Evolutionary conservation across 2,797 vertebrate genomes (phyloP), one percentile per base, ranked within the genome.

Genomic region (Pipistrellus pygmaeus): DNA sequence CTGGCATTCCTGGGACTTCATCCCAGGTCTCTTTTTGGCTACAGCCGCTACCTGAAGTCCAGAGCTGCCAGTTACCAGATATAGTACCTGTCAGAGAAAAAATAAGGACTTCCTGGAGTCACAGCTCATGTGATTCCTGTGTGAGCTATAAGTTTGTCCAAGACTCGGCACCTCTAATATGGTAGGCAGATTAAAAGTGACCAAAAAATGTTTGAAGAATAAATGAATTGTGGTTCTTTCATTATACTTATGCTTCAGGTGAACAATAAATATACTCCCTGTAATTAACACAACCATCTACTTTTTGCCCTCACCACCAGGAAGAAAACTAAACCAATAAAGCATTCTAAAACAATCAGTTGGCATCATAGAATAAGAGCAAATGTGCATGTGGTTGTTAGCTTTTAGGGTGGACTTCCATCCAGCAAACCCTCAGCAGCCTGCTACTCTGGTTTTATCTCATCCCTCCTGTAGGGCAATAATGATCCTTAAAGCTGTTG

Each of bases 261-360:
- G 71, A 53, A 88, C 55, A 80, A 20, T 38, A 94, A 83, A 85
- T 73, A 89, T n/a, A 57, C 25, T 85, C 32, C 13, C 14, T 44
- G 2, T 60, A 91, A 93, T 78, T 88, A 93, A 82, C 51, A 68
- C 6, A 57, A 78, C 10, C 18, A 90, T 48, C 66, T 85, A 81
- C 51, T 68, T 87, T 85, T 35, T 46, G 35, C 20, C n/a, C n/a
- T 91, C 20, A 60, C 41, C 57, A 91, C 27, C 32, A 44, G 72
- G 55, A 92, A 77, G 55, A 75, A 97, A 95, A 78, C 55, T 51
- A 90, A 95, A 64, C 62, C 86, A 85, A 95, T 7, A 27, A 88
- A 94, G 66, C 78, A 64, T 72, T 95, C 55, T 88, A 57, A 85
- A 71, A 76, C 6, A 76, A 73, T 80, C 51, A n/a, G 11, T 69